A percentile compares a stretch with the other conserved stretches of the same genome.
phyloP scores from a whole-genome alignment of 2,888 invertebrate genomes.

The Alentia gelatinosa region DNA sequence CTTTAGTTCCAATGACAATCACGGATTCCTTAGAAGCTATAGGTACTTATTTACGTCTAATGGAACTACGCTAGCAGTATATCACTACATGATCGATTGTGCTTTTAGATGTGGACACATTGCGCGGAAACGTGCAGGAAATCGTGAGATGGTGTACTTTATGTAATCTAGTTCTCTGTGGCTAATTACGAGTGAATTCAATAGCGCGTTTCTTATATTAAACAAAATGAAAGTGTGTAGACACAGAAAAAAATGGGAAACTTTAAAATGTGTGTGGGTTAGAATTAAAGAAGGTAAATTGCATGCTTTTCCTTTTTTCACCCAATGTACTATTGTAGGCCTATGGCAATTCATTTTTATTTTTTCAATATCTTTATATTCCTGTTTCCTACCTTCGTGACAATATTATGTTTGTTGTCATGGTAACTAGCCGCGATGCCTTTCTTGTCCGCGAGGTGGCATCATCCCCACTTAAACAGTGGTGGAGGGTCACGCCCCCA shows the following conservation, averaged over 20 bases:
- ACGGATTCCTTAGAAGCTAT: neutral
- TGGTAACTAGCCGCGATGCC: neutral
- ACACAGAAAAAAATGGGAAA: neutral
- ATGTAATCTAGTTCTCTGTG: neutral
- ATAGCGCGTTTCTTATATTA: neutral
- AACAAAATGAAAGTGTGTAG: neutral
- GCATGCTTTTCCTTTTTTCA: neutral
- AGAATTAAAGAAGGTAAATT: neutral
- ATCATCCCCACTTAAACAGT: neutral
- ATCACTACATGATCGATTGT: neutral
- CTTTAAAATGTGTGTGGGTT: conserved; percentile 10
- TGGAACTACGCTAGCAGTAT: neutral
- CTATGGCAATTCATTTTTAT: neutral
- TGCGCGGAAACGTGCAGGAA: conserved; percentile 2
- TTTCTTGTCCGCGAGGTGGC: neutral
- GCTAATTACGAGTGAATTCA: neutral
- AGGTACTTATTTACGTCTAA: neutral
- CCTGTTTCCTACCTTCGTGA: neutral
- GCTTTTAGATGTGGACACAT: conserved; percentile 27
- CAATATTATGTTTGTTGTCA: conserved; percentile 7
- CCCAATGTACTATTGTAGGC: conserved; percentile 19
- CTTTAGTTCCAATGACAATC: neutral
- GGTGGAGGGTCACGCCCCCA: neutral
- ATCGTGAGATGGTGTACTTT: neutral
- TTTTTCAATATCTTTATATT: neutral